Base-by-base conservation (phyloP, 2,888 invertebrate genomes). In the Dryadula phaetusa region DNA sequence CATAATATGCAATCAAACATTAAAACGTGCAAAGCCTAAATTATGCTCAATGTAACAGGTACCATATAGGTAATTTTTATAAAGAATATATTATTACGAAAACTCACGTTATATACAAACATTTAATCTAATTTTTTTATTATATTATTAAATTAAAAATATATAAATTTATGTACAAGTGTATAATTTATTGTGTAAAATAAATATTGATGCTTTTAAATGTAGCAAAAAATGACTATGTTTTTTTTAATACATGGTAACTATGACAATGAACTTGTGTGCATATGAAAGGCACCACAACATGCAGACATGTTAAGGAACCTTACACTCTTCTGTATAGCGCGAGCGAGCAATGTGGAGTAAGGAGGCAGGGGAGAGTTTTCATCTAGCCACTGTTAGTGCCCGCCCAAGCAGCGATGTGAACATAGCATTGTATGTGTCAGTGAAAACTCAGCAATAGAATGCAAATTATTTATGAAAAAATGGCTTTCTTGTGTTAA, bases 321-420 rank as follows among this genome's bases (percentile, higher is more conserved):
- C 90, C 95, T 95, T 95, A 95, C 95, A 93, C 94, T 94, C 89
- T 93, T 94, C 83, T 94, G 94, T 82, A 95, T 93, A 87, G 95
- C 95, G 87, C 95, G 94, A 87, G 94, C 94, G 87, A 95, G 94
- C 88, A 95, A 94, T 87, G 95, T 94, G 83, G 94, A 94, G 90
- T 95, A 95, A 82, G 93, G 93, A 79, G 95, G 95, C 82, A 94
- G 93, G 76, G 94, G 94, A 75, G 95, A 95, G 92, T 96, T 95
- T 90, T 96, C 95, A 86, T 95, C 96, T 94, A 96, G 93, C 96
- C 96, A 96, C 95, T 95, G 90, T 90, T 90, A 90, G 85, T 84
- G 79, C 80, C 83, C 80, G 79, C 75, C 80, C 86, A 77, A 81
- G 81, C 82, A 82, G 79, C 82, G 78, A 85, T 80, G 82, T 66